phyloP scores from a whole-genome alignment of 2,113 vertebrate species.

The Calidris pugnax region DNA sequence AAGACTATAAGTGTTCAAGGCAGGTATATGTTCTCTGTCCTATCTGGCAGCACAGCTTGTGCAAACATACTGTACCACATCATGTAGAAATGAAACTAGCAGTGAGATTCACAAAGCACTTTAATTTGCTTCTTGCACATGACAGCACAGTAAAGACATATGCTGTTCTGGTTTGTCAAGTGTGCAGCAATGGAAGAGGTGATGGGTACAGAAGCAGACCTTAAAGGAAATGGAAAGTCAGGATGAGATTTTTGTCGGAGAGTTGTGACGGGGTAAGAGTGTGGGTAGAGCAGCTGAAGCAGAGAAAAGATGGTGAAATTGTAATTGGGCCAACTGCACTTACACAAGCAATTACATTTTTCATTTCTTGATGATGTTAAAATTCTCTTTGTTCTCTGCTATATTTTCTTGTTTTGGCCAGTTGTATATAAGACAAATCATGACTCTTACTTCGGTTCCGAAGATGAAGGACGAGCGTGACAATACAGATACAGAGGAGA shows the following conservation, averaged over 20 bases:
- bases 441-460: neutral
- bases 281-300: neutral
- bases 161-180: neutral
- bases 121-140: neutral
- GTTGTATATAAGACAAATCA: neutral
- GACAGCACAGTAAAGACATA: neutral
- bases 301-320: neutral
- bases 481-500: neutral
- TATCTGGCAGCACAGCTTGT: constrained; percentile 13
- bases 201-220: neutral
- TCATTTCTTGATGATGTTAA: neutral
- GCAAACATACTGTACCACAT: neutral
- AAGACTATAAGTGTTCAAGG: neutral
- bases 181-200: neutral
- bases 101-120: neutral
- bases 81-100: neutral
- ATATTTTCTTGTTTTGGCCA: neutral
- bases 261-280: neutral
- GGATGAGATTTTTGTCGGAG: neutral
- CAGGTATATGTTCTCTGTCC: neutral
- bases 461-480: neutral
- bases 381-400: neutral
- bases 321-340: neutral
- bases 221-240: neutral
- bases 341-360: neutral